A percentile compares a stretch with the other conserved stretches of the same genome.
These are phyloP conservation scores for Esperia sulphurella DNA, from an alignment of 2,888 invertebrate genomes.

Conservation along the genomic window DNA sequence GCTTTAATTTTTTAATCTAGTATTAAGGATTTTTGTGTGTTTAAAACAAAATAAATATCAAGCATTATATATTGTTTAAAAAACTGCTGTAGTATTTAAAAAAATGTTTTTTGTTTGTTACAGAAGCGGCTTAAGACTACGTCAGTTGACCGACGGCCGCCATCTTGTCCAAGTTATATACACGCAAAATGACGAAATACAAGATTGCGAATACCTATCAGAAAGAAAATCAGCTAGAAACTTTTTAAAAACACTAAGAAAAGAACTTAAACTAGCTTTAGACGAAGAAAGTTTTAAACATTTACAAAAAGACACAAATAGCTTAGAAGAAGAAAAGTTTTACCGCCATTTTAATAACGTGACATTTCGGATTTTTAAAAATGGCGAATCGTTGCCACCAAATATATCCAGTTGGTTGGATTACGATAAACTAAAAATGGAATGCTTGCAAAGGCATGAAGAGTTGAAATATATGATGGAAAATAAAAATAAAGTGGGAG, in stretches of 20 bases:
- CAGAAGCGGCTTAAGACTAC: conserved; percentile 79
- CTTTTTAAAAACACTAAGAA: conserved; percentile 79
- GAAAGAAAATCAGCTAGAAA: conserved; percentile 74
- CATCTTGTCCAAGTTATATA: conserved; percentile 85
- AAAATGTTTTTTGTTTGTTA: conserved; percentile 37
- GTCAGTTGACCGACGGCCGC: conserved; percentile 83
- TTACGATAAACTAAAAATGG: conserved; percentile 76
- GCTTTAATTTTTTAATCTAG: too few relatives aligned
- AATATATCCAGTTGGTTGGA: conserved; percentile 79
- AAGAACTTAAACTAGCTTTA: conserved; percentile 73
- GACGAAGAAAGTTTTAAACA: conserved; percentile 58
- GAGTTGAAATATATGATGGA: conserved; percentile 60
- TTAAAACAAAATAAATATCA: too few relatives aligned
- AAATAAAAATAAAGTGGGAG: conserved; percentile 47
- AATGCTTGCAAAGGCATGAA: conserved; percentile 71
- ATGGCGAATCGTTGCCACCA: conserved; percentile 63
- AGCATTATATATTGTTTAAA: too few relatives aligned
- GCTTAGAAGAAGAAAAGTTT: conserved; percentile 47
- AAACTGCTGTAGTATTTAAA: too few relatives aligned
- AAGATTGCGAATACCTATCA: conserved; percentile 84
- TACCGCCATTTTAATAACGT: conserved; percentile 73
- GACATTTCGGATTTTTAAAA: conserved; percentile 74
- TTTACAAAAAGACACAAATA: conserved; percentile 34
- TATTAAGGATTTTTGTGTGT: too few relatives aligned
- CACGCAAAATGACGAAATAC: conserved; percentile 76